Base-by-base conservation (phyloP, 2,888 invertebrate genomes). In the Xylota segnis region DNA sequence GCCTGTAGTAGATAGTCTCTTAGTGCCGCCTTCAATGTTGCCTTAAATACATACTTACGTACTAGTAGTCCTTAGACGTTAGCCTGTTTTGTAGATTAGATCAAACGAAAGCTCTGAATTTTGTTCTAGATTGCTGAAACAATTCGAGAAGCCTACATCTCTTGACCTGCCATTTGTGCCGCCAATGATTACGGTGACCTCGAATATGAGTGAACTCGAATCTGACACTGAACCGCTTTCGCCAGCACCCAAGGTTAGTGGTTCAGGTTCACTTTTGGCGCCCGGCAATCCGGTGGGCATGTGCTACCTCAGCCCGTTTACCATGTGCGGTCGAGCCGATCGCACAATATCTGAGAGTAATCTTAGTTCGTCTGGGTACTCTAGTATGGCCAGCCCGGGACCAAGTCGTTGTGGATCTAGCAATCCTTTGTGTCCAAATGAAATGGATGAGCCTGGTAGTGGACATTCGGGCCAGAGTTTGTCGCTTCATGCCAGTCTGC, bases 311-410 rank as follows among this genome's bases (percentile, higher is more conserved):
- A 96, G 96, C 90, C 96, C 96, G 0, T 96, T 96, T 90, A 95
- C 96, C 0, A 95, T 96, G 94, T 94, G 95, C 54, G 94, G 94
- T 0, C 93, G 95, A 87, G 95, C 95, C 12, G 96, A 96, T 89
- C 94, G 96, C 88, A 96, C 95, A 1, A 96, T 96, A 12, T 96
- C 96, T 0, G 96, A 97, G 92, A 96, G 96, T 2, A 97, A 97
- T 91, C 93, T 97, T 47, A 96, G 96, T 87, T 96, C 96, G 7
- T 96, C 96, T 0, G 97, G 97, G 7, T 97, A 97, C 91, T 96
- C 96, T 87, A 96, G 96, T 2, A 96, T 96, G 95, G 96, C 96
- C 0, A 96, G 96, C 91, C 96, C 96, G 0, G 96, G 96, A 0
- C 96, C 96, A 4, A 96, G 96, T 0, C 93, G 96, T 83, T 96